These are phyloP conservation scores for Austrolebias charrua DNA, from an alignment of 2,797 vertebrate species.

Conservation along the genomic window DNA sequence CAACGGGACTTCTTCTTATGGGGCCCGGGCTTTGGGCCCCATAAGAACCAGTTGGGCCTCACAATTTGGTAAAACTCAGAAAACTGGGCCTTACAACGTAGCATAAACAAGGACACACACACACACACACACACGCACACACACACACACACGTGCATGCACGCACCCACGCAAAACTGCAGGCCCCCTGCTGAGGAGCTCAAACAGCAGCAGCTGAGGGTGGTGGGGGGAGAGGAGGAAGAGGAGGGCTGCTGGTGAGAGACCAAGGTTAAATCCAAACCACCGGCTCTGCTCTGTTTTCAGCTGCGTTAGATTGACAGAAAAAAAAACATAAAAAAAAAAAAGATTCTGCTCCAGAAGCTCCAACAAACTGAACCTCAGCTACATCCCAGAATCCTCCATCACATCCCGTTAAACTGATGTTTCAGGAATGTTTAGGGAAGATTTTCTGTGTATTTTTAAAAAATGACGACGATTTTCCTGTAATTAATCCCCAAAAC, in stretches of 20 bases:
- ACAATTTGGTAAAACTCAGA: too few species aligned
- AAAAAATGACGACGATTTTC: conserved; percentile 1
- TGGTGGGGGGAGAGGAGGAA: conserved; percentile 37
- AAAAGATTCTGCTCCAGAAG: conserved; percentile 1
- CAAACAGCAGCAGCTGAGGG: conserved; percentile 66
- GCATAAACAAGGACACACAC: too few species aligned
- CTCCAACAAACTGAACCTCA: conserved; percentile 8
- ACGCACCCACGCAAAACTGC: conserved; percentile 51
- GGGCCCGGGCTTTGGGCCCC: too few species aligned
- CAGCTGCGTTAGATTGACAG: conserved; percentile 26
- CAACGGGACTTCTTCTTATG: too few species aligned
- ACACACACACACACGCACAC: conserved; percentile 20
- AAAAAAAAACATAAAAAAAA: background rate
- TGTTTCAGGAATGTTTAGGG: background rate
- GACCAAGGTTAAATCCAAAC: conserved; percentile 74
- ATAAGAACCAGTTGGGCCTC: too few species aligned
- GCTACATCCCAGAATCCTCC: conserved; percentile 3
- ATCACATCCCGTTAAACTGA: background rate
- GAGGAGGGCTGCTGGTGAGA: conserved; percentile 45
- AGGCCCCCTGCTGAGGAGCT: conserved; percentile 73
- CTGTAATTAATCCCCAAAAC: conserved; percentile 14
- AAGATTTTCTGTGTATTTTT: conserved; percentile 1
- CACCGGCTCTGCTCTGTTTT: conserved; percentile 39
- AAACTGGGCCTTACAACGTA: too few species aligned
- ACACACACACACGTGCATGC: conserved; percentile 23